Evolutionary conservation across 2,797 vertebrate species (phyloP), one percentile per base, ranked within the genome.

Genomic region (Morelia viridis): DNA sequence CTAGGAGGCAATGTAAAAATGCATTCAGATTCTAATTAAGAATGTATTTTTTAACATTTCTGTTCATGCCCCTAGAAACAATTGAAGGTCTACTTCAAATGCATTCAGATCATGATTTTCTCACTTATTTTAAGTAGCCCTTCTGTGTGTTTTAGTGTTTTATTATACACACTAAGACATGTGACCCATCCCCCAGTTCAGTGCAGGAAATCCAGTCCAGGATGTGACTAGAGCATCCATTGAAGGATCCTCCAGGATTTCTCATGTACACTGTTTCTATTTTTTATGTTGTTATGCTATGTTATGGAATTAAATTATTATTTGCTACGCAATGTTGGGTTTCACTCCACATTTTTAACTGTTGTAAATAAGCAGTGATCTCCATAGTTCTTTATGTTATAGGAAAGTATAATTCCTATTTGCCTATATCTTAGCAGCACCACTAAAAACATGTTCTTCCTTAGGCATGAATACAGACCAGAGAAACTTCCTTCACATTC

Each of bases 401-500:
- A 60, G 35, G 24, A 56, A 4, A 12, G 83, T 0, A 0, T 22
- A 0, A 0, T 28, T 17, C 31, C 64, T 83, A 13, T 3, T 3
- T 92, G 3, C 4, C 17, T 93, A 85, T 24, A 46, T 87, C 91
- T 87, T 0, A 92, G 1, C 1, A 41, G 3, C 0, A 61, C 26
- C 0, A 8, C 0, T 60, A 57, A 64, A 86, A 91, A 68, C 1
- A 28, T 95, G 89, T 87, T 31, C 60, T 87, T 6, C 61, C 87
- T 87, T 93, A 99, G 99, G 97, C 98, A 98, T 97, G 97, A 98
- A 92, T 98, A 97, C 95, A 99, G 98, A 97, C 98, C 98, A 94
- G 99, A 99, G 96, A 99, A 99, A 97, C 97, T 99, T 94, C 98
- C 98, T 5, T 98, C 99, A 12, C 99, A 99, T 97, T 99, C 98